Percentiles rank a stretch among this genome's conserved stretches.
Conservation (phyloP, 2,888 invertebrate species). For the Eupithecia vulgata region DNA sequence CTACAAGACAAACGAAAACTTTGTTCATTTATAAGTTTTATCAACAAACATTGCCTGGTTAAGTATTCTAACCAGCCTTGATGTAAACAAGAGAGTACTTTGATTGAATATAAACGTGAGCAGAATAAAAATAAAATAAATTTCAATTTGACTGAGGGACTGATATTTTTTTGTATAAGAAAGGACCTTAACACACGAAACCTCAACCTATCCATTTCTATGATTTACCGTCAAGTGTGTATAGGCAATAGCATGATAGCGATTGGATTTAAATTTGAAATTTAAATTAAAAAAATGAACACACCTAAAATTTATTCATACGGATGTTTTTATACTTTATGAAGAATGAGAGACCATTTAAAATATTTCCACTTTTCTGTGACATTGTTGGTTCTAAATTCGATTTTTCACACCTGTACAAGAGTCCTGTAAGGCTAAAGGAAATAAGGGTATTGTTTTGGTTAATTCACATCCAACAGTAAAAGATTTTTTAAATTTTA, state of each 20-base stretch:
- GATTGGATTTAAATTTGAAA: not conserved
- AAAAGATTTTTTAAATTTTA: too few species aligned
- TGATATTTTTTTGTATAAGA: not conserved
- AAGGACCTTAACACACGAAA: too few species aligned
- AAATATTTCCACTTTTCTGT: not conserved
- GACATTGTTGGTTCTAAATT: too few species aligned
- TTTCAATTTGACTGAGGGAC: not conserved
- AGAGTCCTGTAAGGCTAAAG: too few species aligned
- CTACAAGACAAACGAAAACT: not conserved
- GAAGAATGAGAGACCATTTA: not conserved
- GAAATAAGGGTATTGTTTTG: too few species aligned
- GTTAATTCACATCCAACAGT: too few species aligned
- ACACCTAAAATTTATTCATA: not conserved
- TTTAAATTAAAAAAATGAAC: too few species aligned
- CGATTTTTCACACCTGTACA: too few species aligned
- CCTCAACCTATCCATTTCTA: not conserved
- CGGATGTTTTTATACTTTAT: not conserved
- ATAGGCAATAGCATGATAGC: not conserved
- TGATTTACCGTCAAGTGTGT: not conserved
- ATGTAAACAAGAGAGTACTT: constrained; percentile 28
- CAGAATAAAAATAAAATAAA: constrained; percentile 13
- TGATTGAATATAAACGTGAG: constrained; percentile 28
- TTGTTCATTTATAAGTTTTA: not conserved
- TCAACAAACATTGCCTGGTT: constrained; percentile 2
- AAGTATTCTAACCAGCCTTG: constrained; percentile 22